These are phyloP conservation scores for Columbina picui DNA, from an alignment of 2,113 vertebrate genomes.

Conservation along the genomic window DNA sequence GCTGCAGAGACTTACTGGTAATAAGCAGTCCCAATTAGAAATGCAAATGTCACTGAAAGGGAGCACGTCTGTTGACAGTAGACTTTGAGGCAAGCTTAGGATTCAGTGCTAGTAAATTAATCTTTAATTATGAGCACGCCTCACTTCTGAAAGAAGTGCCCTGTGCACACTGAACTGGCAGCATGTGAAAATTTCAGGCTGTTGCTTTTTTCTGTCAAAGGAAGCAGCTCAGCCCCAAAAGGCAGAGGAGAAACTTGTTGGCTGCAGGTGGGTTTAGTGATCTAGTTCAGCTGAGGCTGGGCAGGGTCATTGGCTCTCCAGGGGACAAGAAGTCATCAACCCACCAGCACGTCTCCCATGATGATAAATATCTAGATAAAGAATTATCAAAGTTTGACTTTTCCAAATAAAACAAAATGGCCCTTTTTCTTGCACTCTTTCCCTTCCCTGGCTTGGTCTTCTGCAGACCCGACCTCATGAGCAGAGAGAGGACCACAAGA, in stretches of 20 bases:
- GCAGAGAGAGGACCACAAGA: not conserved
- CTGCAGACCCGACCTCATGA: not conserved
- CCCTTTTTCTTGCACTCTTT: not conserved
- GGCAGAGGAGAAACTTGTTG: not conserved
- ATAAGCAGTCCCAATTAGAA: constrained; percentile 56
- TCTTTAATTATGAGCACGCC: constrained; percentile 38
- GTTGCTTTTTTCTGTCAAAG: not conserved
- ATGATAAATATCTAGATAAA: not conserved
- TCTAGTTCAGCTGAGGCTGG: not conserved
- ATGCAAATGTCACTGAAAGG: constrained; percentile 49
- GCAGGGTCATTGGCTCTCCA: not conserved
- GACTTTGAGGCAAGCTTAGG: constrained; percentile 46
- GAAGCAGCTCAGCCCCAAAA: not conserved
- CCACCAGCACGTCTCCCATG: not conserved
- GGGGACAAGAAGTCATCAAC: not conserved
- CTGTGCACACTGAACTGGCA: not conserved
- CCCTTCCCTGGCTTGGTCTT: rapidly evolving
- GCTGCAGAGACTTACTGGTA: constrained; percentile 29
- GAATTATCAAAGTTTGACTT: not conserved
- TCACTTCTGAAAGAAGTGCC: not conserved
- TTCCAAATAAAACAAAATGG: not conserved
- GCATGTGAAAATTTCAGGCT: not conserved
- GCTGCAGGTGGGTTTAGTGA: not conserved
- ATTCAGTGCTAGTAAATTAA: constrained; percentile 46
- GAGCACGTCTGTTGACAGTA: constrained; percentile 54